phyloP scores from a whole-genome alignment of 2,797 vertebrate species.

The Aulostomus chinensis region DNA sequence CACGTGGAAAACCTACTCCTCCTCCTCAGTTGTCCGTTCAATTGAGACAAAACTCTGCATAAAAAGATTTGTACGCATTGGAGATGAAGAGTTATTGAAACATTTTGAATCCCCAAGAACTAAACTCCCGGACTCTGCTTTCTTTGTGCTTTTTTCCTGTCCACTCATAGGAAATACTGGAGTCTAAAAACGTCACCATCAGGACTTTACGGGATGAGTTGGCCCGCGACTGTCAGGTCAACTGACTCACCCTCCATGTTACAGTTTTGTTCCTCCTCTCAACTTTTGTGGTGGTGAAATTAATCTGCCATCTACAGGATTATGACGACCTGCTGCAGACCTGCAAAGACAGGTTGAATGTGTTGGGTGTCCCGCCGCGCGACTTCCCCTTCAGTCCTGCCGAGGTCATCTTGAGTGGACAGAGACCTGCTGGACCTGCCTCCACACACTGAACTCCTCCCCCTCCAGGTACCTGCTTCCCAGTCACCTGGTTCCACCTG shows the following conservation, averaged over 20 bases:
- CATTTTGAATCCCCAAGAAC: too few relatives aligned
- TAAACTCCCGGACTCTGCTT: neutral
- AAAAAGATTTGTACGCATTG: too few relatives aligned
- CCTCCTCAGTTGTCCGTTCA: neutral
- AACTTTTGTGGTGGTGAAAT: neutral
- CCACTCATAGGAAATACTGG: slow-evolving; percentile 26
- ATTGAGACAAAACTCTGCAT: too few relatives aligned
- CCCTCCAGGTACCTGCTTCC: too few relatives aligned
- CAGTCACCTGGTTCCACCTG: too few relatives aligned
- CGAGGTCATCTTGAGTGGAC: slow-evolving; percentile 15
- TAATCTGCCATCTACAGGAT: slow-evolving; percentile 12
- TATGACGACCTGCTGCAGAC: slow-evolving; percentile 29
- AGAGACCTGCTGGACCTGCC: neutral
- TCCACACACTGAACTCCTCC: neutral
- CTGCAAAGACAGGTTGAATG: slow-evolving; percentile 8
- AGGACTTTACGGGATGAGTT: slow-evolving; percentile 6
- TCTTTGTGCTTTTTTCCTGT: neutral
- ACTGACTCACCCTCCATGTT: neutral
- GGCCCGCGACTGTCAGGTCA: slow-evolving; percentile 20
- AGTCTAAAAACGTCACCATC: slow-evolving; percentile 4
- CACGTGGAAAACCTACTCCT: too few relatives aligned
- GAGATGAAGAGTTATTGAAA: too few relatives aligned
- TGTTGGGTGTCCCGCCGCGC: neutral
- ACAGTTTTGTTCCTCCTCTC: neutral
- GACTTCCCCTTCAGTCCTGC: slow-evolving; percentile 18